phyloP scores from a whole-genome alignment of 2,888 invertebrate genomes.

The Cerastoderma edule region DNA sequence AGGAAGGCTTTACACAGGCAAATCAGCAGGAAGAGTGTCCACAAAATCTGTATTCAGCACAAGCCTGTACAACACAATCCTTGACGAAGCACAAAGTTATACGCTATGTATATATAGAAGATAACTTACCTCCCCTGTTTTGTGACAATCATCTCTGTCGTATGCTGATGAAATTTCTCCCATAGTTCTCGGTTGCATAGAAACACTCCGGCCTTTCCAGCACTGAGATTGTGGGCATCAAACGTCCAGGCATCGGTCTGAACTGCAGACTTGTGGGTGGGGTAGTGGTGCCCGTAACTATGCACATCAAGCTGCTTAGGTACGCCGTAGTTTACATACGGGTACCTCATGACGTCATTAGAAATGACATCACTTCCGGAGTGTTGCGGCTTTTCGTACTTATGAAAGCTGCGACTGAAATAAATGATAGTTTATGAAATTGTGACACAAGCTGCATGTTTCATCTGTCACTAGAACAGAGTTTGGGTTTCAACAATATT shows the following conservation, averaged over 20 bases:
- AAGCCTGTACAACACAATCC: not conserved
- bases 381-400: not conserved
- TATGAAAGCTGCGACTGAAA: slow-evolving; percentile 8
- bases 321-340: not conserved
- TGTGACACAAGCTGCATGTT: too few relatives aligned
- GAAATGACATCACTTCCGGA: slow-evolving; percentile 1
- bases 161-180: slow-evolving; percentile 81
- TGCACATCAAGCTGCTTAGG: not conserved
- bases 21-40: not conserved
- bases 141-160: slow-evolving; percentile 83
- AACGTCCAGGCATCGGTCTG: not conserved
- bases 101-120: not conserved
- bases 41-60: not conserved
- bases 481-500: too few relatives aligned
- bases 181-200: slow-evolving; percentile 83
- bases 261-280: not conserved
- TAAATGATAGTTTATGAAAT: too few relatives aligned
- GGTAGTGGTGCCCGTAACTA: slow-evolving; percentile 2
- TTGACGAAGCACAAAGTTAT: not conserved
- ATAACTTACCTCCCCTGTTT: slow-evolving; percentile 82
- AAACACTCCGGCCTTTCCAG: slow-evolving; percentile 64
- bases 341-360: slow-evolving; percentile 12
- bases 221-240: not conserved
- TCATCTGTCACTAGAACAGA: too few relatives aligned
- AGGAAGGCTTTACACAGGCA: not conserved